phyloP scores from a whole-genome alignment of 2,113 vertebrate species.

The Megaceryle torquata region DNA sequence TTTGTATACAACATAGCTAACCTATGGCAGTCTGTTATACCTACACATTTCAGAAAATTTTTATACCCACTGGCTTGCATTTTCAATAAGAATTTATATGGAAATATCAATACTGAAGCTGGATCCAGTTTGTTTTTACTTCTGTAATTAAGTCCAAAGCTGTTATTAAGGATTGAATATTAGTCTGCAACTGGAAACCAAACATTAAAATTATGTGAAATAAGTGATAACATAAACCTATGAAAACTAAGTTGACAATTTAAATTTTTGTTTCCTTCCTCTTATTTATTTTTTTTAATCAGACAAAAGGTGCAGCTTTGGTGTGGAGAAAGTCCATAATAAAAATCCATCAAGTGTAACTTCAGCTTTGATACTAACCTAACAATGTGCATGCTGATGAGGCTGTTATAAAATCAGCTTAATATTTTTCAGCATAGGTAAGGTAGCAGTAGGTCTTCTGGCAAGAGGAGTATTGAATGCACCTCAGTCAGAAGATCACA shows the following conservation, averaged over 20 bases:
- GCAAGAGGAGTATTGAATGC: not conserved
- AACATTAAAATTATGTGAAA: not conserved
- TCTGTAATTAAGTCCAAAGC: not conserved
- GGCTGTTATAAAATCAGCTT: not conserved
- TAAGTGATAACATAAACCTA: not conserved
- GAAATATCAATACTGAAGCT: not conserved
- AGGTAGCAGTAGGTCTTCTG: not conserved
- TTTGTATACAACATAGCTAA: not conserved
- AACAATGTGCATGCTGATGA: not conserved
- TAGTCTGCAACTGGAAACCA: not conserved
- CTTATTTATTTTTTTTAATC: not conserved
- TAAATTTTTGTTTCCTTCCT: not conserved
- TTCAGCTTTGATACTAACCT: not conserved
- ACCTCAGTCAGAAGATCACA: not conserved
- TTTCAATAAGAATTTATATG: not conserved
- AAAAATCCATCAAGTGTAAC: not conserved
- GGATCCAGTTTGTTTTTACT: not conserved
- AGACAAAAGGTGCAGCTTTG: not conserved
- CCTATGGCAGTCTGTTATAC: not conserved
- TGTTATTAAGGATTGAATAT: not conserved
- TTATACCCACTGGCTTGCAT: not conserved
- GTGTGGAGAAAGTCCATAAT: not conserved
- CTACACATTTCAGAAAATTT: not conserved
- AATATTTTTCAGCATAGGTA: not conserved
- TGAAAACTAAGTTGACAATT: not conserved